Base-by-base conservation (phyloP, 2,113 vertebrate species). In the Guaruba guarouba region DNA sequence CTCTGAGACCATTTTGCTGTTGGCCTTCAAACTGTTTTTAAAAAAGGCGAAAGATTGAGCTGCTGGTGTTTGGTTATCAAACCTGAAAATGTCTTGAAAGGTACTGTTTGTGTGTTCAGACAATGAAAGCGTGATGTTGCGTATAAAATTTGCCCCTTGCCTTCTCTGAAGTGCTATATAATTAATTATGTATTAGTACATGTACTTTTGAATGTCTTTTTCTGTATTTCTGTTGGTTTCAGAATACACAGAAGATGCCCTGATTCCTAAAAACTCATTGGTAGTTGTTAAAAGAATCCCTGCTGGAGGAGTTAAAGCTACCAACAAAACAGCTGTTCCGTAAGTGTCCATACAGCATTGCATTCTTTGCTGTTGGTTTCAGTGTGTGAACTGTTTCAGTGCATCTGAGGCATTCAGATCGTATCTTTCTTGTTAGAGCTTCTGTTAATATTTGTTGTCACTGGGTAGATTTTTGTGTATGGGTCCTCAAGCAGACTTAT, bases 201-300 rank as follows among this genome's bases (percentile, higher is more conserved):
- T 46, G 11, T 20, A 11, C 70, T 22, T 54, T 24, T n/a, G 62
- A 24, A 15, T 9, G 4, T 10, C 7, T 48, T 8, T 8, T 57
- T 28, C 71, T 41, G n/a, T 23, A 2, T 48, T 68, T 80, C 9
- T 49, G 24, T 8, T 89, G 27, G 31, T 55, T 49, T 63, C 82
- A 99, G 99, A 99, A 95, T 99, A 99, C 96, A 98, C 98, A 4
- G 98, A 98, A 44, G 98, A 99, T 35, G 98, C 98, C 54, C 96
- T 98, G 55, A 99, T 99, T 92, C 98, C 98, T 59, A 99, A 98
- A 98, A 99, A 99, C 43, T 98, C 99, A 52, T 99, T 98, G 1
- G 99, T 99, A 86, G 99, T 99, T 70, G 98, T 99, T 74, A 98
- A 98, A 96, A 98, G 99, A 92, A 98, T 99, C 95, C 99, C 99